phyloP scores from a whole-genome alignment of 92 coral and sea anemone genomes.

The Phymanthus crucifer region DNA sequence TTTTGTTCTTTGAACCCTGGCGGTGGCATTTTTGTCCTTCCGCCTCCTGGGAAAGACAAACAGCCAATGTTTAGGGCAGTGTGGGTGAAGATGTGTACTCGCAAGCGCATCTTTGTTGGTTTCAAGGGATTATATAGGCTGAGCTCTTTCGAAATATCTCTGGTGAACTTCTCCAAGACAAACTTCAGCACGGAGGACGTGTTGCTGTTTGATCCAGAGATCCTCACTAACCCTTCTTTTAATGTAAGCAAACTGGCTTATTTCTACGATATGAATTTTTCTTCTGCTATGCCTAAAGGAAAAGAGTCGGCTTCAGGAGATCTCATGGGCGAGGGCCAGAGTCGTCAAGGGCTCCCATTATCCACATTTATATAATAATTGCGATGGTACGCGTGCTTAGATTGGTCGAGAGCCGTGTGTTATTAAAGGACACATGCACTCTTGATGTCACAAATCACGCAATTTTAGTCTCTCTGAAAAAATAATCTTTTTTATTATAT shows the following conservation, averaged over 20 bases:
- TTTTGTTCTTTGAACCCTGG: constrained; percentile 35
- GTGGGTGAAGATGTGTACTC: constrained; percentile 39
- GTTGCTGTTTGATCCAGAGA: background rate
- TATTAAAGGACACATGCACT: no score
- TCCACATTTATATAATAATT: no score
- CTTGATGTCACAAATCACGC: no score
- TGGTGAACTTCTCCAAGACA: constrained; percentile 27
- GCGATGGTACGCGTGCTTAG: no score
- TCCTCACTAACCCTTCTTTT: background rate
- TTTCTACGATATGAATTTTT: no score
- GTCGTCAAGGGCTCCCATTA: no score
- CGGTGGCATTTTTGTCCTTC: constrained; percentile 22
- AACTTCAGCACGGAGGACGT: background rate
- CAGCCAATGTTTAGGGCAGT: background rate
- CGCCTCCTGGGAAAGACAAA: background rate
- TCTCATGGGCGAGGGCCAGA: no score
- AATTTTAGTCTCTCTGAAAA: no score
- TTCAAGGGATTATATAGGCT: constrained; percentile 47
- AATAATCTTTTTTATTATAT: no score
- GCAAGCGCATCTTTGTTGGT: constrained; percentile 49
- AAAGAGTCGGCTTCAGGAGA: no score
- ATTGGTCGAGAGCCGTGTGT: no score
- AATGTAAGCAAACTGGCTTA: background rate
- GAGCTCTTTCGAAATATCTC: constrained; percentile 58
- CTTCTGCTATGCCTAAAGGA: no score